Evolutionary conservation across 2,888 invertebrate genomes (phyloP), one percentile per base, ranked within the genome.

Genomic region (Lasioglossum marginatum): DNA sequence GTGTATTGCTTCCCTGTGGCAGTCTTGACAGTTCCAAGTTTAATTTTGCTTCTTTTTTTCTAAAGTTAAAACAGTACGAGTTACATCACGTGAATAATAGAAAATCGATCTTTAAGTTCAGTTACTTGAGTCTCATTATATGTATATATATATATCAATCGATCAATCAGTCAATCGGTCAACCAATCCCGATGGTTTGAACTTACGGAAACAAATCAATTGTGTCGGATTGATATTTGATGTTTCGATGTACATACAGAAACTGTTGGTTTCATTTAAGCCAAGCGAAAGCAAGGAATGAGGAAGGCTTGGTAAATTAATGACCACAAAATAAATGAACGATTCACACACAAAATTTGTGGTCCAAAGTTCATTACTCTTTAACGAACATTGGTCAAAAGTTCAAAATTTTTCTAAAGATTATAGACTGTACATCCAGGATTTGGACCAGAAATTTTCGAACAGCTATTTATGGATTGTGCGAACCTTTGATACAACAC

Each of bases 21-120:
- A 94, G 93, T 92, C 94, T 93, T 79, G 95, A 92, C 43, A 95
- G 89, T 90, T 95, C 95, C 91, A 95, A 92, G 92, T 95, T 95
- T 89, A 95, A 90, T 89, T 95, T 95, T 71, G 93, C 92, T 85
- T 95, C 95, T 91, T 95, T 95, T 90, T 93, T 94, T 93, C 95
- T 95, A 84, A 78, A 88, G 89, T 80, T 79, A 90, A 88, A 91
- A 90, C 85, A 89, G 86, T 87, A 85, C 81, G 79, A 37, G 79
- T 89, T 90, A 84, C 63, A 78, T 82, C 12, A 72, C 43, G 70
- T 8, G 73, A 57, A 87, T 60, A 79, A 37, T 72, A 73, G 4
- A 16, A 57, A 57, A 48, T 34, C 23, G n/a, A 73, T 52, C 57
- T 75, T 16, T 43, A 63, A 57, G 71, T 78, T 71, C 5, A 68